Percentiles rank a stretch among this genome's conserved stretches.
Evolutionary conservation across 2,888 invertebrate genomes (phyloP).

Genomic region (Rutpela maculata): DNA sequence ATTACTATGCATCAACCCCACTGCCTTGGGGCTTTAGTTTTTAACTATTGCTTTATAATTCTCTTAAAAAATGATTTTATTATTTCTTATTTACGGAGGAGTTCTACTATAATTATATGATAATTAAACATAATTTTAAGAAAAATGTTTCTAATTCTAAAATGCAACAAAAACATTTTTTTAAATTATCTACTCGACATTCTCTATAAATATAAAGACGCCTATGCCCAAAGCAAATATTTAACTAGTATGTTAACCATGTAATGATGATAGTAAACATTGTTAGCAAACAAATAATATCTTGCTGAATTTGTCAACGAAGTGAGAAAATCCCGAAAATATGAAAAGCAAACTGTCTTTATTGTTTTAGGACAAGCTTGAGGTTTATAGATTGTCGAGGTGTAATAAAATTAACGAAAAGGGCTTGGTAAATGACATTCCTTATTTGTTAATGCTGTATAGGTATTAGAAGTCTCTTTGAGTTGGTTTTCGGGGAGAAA

Average conservation of each 20-base stretch:
- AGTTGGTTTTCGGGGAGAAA: background rate
- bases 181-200: background rate
- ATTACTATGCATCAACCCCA: too few relatives aligned
- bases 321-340: constrained; percentile 41
- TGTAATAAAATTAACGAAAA: constrained; percentile 13
- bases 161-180: background rate
- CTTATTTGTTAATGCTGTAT: constrained; percentile 5
- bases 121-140: too few relatives aligned
- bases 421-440: constrained; percentile 16
- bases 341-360: constrained; percentile 35
- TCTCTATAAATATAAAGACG: constrained; percentile 8
- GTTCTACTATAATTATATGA: too few relatives aligned
- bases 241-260: constrained; percentile 47
- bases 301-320: constrained; percentile 36
- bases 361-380: constrained; percentile 36
- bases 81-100: too few relatives aligned
- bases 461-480: constrained; percentile 2
- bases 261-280: constrained; percentile 39
- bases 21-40: too few relatives aligned
- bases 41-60: too few relatives aligned
- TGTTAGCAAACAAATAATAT: constrained; percentile 32
- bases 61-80: too few relatives aligned
- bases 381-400: constrained; percentile 1
- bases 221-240: constrained; percentile 45
- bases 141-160: background rate